Percentiles rank a stretch among this genome's conserved stretches.
These are phyloP conservation scores for Eolophus roseicapilla DNA, from an alignment of 2,113 vertebrate species.

Conservation along the genomic window DNA sequence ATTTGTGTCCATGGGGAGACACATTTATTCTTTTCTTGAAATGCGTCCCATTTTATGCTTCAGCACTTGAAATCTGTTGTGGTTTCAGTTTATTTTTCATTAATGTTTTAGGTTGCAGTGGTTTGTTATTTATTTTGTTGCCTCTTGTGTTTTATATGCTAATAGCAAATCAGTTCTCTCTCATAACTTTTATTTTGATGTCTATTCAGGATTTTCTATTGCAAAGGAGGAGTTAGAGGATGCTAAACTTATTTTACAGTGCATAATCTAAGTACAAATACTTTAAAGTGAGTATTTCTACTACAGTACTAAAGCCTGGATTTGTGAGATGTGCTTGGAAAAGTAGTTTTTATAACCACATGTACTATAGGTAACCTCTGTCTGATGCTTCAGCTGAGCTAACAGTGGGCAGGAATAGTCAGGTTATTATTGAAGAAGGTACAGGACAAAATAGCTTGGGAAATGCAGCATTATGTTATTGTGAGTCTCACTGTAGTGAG, in stretches of 20 bases:
- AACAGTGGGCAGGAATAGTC: background rate
- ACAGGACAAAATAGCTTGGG: background rate
- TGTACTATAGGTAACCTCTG: background rate
- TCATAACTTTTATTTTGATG: background rate
- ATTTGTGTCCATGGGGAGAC: background rate
- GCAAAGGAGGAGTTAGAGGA: background rate
- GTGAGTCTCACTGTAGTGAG: background rate
- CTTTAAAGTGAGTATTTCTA: background rate
- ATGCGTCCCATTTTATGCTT: background rate
- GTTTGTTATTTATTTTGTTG: background rate
- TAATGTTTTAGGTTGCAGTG: conserved; percentile 27
- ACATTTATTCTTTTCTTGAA: background rate
- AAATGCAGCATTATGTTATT: background rate
- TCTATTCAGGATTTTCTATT: background rate
- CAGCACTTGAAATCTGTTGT: background rate
- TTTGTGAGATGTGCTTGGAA: background rate
- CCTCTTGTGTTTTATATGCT: background rate
- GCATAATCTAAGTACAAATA: background rate
- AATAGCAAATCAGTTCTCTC: background rate
- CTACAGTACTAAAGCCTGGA: background rate
- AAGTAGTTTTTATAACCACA: background rate
- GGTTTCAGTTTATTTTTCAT: conserved; percentile 19
- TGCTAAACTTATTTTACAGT: background rate
- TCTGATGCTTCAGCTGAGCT: background rate
- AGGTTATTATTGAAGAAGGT: background rate